These are phyloP conservation scores for Idris sp. DNA, from an alignment of 1,140 invertebrate genomes.

Conservation along the genomic window DNA sequence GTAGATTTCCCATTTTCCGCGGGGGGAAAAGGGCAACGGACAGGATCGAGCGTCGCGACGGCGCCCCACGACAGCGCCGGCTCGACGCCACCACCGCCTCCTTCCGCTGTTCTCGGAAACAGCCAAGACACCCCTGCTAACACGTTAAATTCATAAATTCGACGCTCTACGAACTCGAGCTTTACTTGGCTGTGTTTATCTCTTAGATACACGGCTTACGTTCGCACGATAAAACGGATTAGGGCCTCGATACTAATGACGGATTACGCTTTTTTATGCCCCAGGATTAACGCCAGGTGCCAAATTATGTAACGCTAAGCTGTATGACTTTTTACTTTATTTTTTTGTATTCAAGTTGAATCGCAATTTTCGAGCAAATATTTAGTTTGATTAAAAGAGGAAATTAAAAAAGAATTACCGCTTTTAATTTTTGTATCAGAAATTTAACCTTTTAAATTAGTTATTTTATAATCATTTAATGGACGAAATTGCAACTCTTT, in stretches of 20 bases:
- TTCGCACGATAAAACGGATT: slow-evolving; percentile 16
- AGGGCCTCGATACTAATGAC: slow-evolving; percentile 19
- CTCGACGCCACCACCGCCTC: slow-evolving; percentile 32
- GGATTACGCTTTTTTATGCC: slow-evolving; percentile 3
- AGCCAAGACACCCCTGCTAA: slow-evolving; percentile 43
- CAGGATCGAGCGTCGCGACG: slow-evolving; percentile 43
- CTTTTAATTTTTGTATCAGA: too few relatives aligned
- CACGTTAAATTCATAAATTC: slow-evolving; percentile 60
- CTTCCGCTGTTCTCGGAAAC: slow-evolving; percentile 37
- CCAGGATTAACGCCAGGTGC: background rate
- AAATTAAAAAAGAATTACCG: too few relatives aligned
- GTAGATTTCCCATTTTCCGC: slow-evolving; percentile 56
- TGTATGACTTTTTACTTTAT: background rate
- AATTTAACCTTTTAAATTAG: too few relatives aligned
- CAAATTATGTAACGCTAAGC: background rate
- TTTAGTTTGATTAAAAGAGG: too few relatives aligned
- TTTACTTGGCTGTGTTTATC: slow-evolving; percentile 33
- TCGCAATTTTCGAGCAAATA: background rate
- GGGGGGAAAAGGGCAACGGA: slow-evolving; percentile 37
- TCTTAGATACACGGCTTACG: slow-evolving; percentile 25
- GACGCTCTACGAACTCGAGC: slow-evolving; percentile 8
- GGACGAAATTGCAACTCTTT: too few relatives aligned
- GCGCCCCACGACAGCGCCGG: slow-evolving; percentile 39
- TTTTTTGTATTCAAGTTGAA: background rate
- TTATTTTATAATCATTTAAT: too few relatives aligned